Conservation (phyloP, 2,797 vertebrate species). For the Anguilla pacifica region DNA sequence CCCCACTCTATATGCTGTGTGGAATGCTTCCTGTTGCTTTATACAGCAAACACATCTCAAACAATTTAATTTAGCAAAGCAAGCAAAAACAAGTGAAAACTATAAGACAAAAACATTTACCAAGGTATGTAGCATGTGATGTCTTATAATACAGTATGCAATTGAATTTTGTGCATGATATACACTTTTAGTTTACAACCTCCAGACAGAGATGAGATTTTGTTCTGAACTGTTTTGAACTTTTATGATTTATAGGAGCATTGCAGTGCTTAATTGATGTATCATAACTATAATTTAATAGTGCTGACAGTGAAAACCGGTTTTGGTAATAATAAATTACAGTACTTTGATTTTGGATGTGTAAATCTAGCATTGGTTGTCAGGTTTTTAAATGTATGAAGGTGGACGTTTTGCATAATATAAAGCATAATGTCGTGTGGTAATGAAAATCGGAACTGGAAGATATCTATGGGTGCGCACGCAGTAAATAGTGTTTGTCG, state of each 20-base stretch:
- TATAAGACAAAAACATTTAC: background rate
- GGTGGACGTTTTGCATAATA: background rate
- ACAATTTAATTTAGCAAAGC: background rate
- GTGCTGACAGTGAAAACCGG: background rate
- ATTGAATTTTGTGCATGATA: background rate
- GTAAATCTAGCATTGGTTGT: background rate
- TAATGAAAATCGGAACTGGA: background rate
- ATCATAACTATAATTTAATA: background rate
- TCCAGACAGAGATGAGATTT: background rate
- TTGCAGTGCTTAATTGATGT: background rate
- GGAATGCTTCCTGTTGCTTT: background rate
- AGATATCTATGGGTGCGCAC: background rate
- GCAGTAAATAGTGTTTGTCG: background rate
- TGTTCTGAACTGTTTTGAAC: background rate
- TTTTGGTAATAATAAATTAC: background rate
- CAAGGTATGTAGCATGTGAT: background rate
- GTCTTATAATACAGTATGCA: background rate
- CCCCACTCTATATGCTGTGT: background rate
- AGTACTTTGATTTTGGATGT: background rate
- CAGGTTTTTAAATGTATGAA: background rate
- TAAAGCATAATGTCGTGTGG: background rate
- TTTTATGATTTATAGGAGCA: background rate
- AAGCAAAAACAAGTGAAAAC: background rate
- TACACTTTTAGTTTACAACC: background rate
- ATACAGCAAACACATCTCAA: background rate